Conservation (phyloP, 2,113 vertebrate genomes). For the Ceyx melanurus region DNA sequence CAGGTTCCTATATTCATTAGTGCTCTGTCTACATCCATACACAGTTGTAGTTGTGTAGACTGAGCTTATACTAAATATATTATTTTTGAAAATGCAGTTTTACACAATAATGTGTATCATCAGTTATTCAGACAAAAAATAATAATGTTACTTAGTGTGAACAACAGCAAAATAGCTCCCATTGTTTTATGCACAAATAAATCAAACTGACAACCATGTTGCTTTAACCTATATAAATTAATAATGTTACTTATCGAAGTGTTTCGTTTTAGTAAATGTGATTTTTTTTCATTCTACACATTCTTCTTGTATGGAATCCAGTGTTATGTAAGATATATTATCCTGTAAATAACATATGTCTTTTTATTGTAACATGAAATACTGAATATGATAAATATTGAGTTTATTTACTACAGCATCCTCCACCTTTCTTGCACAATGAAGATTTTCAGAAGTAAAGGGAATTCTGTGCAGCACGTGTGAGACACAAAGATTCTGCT, state of each 20-base stretch:
- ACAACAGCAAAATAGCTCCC: neutral
- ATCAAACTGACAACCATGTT: neutral
- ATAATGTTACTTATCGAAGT: neutral
- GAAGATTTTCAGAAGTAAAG: neutral
- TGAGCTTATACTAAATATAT: neutral
- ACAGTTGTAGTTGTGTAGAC: neutral
- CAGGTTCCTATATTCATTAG: neutral
- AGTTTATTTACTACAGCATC: neutral
- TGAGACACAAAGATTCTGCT: neutral
- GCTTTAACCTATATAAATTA: neutral
- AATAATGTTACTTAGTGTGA: neutral
- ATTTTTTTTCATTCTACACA: neutral
- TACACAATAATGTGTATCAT: neutral
- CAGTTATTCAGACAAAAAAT: neutral
- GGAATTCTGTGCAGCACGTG: neutral
- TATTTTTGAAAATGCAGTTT: neutral
- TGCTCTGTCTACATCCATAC: neutral
- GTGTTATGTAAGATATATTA: neutral
- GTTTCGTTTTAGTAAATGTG: neutral
- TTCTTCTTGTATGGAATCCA: neutral
- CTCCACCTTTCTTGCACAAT: neutral
- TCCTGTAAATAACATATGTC: neutral
- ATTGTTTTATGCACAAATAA: neutral
- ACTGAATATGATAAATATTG: neutral
- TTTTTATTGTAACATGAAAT: neutral